Evolutionary conservation across 2,888 invertebrate species (phyloP).

Genomic region (Drosophila ustulata): DNA sequence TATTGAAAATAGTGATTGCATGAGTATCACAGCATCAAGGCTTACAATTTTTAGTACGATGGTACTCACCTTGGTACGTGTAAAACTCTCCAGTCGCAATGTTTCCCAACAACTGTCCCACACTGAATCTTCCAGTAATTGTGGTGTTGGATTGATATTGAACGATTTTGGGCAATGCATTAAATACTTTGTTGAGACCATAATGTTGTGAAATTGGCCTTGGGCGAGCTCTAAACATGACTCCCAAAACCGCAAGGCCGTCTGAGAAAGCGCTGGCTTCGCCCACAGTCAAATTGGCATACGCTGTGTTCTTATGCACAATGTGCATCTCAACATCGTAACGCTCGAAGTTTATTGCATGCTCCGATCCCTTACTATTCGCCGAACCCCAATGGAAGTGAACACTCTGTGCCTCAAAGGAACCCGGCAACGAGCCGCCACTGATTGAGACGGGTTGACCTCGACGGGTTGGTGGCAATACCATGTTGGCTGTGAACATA

Average conservation of each 20-base stretch:
- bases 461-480: constrained; percentile 36
- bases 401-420: constrained; percentile 70
- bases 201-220: constrained; percentile 23
- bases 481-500: constrained; percentile 54
- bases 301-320: constrained; percentile 88
- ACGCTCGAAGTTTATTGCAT: constrained; percentile 81
- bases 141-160: constrained; percentile 52
- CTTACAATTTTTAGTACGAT: background rate
- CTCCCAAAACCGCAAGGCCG: constrained; percentile 88
- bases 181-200: constrained; percentile 67
- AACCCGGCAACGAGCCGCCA: constrained; percentile 60
- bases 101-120: constrained; percentile 68
- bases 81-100: constrained; percentile 68
- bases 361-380: constrained; percentile 88
- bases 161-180: constrained; percentile 59
- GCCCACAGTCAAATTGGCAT: constrained; percentile 83
- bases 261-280: constrained; percentile 86
- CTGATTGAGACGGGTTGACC: constrained; percentile 62
- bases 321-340: constrained; percentile 88
- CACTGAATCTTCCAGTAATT: constrained; percentile 49
- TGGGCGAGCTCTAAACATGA: constrained; percentile 86
- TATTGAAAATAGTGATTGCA: background rate
- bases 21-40: background rate
- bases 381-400: constrained; percentile 90
- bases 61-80: constrained; percentile 70